phyloP scores from a whole-genome alignment of 2,797 vertebrate genomes.

The Ptychadena robeensis region DNA sequence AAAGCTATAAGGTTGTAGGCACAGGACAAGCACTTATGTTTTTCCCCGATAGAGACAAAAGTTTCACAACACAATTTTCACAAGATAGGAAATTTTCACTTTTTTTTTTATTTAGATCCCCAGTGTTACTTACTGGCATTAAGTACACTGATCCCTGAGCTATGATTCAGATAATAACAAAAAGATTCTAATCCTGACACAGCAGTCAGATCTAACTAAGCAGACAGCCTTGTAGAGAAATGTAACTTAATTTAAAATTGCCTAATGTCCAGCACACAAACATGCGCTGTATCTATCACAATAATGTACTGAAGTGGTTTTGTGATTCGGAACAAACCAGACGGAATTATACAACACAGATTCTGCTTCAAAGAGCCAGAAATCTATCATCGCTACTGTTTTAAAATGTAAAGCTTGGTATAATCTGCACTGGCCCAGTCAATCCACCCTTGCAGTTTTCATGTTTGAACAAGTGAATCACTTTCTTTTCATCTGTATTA shows the following conservation, averaged over 20 bases:
- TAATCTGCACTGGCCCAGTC: constrained; percentile 38
- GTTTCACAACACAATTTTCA: too few species aligned
- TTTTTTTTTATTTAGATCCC: too few species aligned
- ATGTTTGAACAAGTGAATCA: not conserved
- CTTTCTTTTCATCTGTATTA: not conserved
- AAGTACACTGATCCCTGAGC: not conserved
- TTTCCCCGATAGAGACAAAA: too few species aligned
- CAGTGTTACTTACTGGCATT: not conserved
- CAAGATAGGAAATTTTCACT: too few species aligned
- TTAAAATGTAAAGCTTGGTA: constrained; percentile 38
- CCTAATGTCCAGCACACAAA: constrained; percentile 37
- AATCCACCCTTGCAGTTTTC: constrained; percentile 23
- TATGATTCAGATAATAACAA: constrained; percentile 25
- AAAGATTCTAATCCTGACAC: constrained; percentile 6
- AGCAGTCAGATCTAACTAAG: not conserved
- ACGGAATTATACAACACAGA: constrained; percentile 43
- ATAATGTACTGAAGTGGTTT: constrained; percentile 33
- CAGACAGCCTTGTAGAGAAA: constrained; percentile 13
- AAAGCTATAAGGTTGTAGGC: too few species aligned
- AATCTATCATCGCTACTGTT: constrained; percentile 47
- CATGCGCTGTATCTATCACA: constrained; percentile 31
- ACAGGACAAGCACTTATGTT: too few species aligned
- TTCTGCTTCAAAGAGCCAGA: constrained; percentile 46
- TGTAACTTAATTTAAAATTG: constrained; percentile 10
- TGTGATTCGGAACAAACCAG: constrained; percentile 34